Evolutionary conservation across 2,797 vertebrate species (phyloP).

Genomic region (Distichodus sexfasciatus): DNA sequence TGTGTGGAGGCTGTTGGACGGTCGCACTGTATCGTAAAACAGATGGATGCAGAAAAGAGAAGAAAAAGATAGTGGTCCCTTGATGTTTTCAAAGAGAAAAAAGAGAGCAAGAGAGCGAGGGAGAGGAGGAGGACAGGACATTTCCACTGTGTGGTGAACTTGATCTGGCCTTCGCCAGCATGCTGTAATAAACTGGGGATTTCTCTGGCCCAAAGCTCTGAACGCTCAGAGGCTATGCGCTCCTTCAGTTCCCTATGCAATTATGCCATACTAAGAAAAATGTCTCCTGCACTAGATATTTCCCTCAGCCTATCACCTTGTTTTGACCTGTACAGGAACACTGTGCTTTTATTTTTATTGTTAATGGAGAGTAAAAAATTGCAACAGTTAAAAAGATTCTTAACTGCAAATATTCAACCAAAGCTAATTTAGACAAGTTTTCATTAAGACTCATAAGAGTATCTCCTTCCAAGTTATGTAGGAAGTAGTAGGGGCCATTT

Average conservation of each 20-base stretch:
- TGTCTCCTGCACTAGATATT: conserved; percentile 7
- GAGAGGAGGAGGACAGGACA: conserved; percentile 17
- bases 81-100: conserved; percentile 3
- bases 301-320: conserved; percentile 12
- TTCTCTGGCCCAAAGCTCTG: conserved; percentile 25
- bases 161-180: conserved; percentile 27
- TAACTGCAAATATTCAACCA: too few relatives aligned
- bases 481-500: too few relatives aligned
- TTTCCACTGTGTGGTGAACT: conserved; percentile 39
- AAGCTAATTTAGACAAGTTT: too few relatives aligned
- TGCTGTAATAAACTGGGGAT: conserved; percentile 41
- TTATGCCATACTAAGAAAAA: conserved; percentile 17
- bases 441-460: too few relatives aligned
- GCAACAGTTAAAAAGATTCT: not conserved
- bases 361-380: not conserved
- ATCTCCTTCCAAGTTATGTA: too few relatives aligned
- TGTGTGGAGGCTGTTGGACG: conserved; percentile 48
- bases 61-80: conserved; percentile 26
- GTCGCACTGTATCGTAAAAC: conserved; percentile 37
- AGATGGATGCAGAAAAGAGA: conserved; percentile 28
- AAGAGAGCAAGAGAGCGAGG: not conserved
- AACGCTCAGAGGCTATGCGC: not conserved
- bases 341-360: not conserved
- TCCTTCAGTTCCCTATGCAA: conserved; percentile 8
- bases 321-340: conserved; percentile 11